Base-by-base conservation (phyloP, 2,888 invertebrate species). In the Nymphalis polychloros region DNA sequence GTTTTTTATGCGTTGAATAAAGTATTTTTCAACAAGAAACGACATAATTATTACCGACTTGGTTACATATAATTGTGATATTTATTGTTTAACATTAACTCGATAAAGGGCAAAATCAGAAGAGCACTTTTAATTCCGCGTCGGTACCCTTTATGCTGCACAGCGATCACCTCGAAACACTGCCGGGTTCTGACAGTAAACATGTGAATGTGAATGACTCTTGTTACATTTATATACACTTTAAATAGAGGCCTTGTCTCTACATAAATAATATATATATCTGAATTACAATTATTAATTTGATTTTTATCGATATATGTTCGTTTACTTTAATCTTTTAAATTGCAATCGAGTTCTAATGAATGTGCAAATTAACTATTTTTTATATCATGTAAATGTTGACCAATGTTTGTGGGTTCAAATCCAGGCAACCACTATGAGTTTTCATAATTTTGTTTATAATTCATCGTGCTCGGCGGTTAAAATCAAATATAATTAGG, bases 141-240 rank as follows among this genome's bases (percentile, higher is more conserved):
- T 70, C 70, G 72, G 76, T 72, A 83, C 79, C 81, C 78, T 81
- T 81, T 84, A 84, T 78, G 84, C 82, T 77, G 79, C 70, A 71
- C 23, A 35, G 79, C 73, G 83, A 86, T 87, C 82, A 85, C 85
- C 85, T 85, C 84, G 84, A 81, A 70, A 57, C 79, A 83, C 88
- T 90, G 83, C 90, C 90, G 90, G 89, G 87, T 88, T 84, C 79
- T 71, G 63, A 63, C 63, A 57, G 64, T 70, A 61, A 72, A 76
- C 75, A 75, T 72, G 75, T 73, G 76, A 79, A 81, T 78, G 81
- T 71, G 67, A 67, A 59, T 62, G 53, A 47, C 50, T 52, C 59
- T 59, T 59, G 41, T 41, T 57, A 60, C 64, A 41, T 41, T 31
- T 47, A 48, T 53, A 35, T 57, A 19, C 60, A 46, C 61, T 55